Evolutionary conservation across 1,140 invertebrate species (phyloP).

Genomic region (Colletes latitarsis): DNA sequence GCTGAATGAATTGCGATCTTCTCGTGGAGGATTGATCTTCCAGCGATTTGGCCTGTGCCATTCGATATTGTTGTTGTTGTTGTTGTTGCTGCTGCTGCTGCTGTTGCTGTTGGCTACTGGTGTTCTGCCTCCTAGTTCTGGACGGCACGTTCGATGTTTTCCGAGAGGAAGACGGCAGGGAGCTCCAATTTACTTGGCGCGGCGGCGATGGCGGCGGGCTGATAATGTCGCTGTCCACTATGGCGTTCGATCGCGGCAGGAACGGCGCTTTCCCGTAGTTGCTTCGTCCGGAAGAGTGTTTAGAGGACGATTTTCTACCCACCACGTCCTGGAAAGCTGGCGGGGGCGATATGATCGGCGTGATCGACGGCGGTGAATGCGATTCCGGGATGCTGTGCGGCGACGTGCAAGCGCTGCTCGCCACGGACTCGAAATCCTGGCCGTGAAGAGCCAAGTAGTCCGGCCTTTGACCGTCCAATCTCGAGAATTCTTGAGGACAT

Average conservation of each 20-base stretch:
- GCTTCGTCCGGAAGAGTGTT: conserved; percentile 61
- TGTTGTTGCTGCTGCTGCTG: conserved; percentile 71
- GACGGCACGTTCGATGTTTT: conserved; percentile 56
- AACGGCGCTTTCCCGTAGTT: conserved; percentile 80
- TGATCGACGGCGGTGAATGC: conserved; percentile 82
- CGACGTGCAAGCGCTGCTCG: conserved; percentile 72
- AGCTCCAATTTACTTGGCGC: conserved; percentile 74
- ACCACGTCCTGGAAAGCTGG: conserved; percentile 83
- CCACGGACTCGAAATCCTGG: conserved; percentile 73
- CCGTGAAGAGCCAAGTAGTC: conserved; percentile 78
- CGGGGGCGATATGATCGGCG: conserved; percentile 84
- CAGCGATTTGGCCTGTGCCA: conserved; percentile 82
- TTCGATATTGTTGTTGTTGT: conserved; percentile 74
- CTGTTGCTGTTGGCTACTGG: conserved; percentile 56
- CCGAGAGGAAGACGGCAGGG: conserved; percentile 69
- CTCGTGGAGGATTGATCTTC: conserved; percentile 81
- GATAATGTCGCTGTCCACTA: conserved; percentile 82
- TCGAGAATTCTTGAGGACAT: conserved; percentile 67
- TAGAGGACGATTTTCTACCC: conserved; percentile 69
- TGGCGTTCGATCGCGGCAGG: conserved; percentile 82
- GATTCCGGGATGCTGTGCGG: conserved; percentile 80
- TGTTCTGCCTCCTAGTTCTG: conserved; percentile 61
- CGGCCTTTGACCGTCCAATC: conserved; percentile 70
- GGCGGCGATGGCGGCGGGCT: conserved; percentile 80
- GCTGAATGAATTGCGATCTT: conserved; percentile 80